phyloP scores from a whole-genome alignment of 1,140 invertebrate genomes.

The Lethrus apterus region DNA sequence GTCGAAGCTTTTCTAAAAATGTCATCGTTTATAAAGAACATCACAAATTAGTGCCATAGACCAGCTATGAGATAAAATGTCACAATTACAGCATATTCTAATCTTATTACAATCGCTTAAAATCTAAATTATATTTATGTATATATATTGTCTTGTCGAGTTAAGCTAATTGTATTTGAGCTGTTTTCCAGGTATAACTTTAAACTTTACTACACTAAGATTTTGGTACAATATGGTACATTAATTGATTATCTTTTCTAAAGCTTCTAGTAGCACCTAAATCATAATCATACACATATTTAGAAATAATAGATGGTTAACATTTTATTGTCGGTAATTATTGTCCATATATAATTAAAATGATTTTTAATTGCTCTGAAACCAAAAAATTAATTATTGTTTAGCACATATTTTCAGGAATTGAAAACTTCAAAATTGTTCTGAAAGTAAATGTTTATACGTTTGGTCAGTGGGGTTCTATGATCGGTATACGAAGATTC shows the following conservation, averaged over 20 bases:
- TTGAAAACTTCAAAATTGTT: no score
- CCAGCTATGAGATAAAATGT: slow-evolving; percentile 23
- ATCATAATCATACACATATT: neutral
- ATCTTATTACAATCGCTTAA: neutral
- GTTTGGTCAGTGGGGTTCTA: no score
- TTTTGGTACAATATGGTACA: no score
- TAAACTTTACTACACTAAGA: no score
- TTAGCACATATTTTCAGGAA: no score
- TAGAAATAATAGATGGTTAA: slow-evolving; percentile 2
- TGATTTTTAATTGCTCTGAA: no score
- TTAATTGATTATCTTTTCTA: slow-evolving; percentile 17
- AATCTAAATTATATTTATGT: neutral
- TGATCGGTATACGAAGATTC: no score
- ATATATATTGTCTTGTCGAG: slow-evolving; percentile 3
- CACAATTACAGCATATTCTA: slow-evolving; percentile 9
- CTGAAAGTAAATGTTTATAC: no score
- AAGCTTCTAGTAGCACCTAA: slow-evolving; percentile 18
- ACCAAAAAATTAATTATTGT: no score
- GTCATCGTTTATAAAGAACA: slow-evolving; percentile 17
- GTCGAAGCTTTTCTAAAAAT: slow-evolving; percentile 25
- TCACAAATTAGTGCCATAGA: slow-evolving; percentile 28
- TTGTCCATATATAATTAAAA: no score
- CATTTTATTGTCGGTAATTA: slow-evolving; percentile 11
- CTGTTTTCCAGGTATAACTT: slow-evolving; percentile 10
- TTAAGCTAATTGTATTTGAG: slow-evolving; percentile 12